A percentile compares a stretch with the other conserved stretches of the same genome.
Evolutionary conservation across 2,113 vertebrate species (phyloP).

Genomic region (Diglossa brunneiventris): DNA sequence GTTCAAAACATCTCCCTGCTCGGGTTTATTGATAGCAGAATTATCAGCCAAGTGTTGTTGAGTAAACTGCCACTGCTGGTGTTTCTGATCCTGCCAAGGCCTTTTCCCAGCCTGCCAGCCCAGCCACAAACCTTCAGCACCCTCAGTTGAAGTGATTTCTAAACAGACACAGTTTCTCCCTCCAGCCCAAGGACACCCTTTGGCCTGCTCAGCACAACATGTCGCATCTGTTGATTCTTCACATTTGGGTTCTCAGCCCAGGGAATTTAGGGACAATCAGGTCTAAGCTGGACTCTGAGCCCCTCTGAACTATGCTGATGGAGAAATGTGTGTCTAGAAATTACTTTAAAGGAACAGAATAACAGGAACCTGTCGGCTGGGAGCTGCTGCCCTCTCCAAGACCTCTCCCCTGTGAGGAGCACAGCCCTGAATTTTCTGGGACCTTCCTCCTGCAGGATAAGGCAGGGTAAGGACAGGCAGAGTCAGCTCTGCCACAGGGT

Average conservation of each 20-base stretch:
- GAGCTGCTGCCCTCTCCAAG: not conserved
- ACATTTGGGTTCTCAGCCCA: not conserved
- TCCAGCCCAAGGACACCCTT: not conserved
- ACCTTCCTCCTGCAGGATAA: not conserved
- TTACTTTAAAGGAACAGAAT: not conserved
- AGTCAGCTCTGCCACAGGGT: slow-evolving; percentile 26
- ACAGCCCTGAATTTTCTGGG: not conserved
- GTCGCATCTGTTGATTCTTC: not conserved
- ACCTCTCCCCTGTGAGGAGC: not conserved
- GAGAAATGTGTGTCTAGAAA: not conserved
- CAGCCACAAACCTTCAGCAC: not conserved
- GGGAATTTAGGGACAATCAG: not conserved
- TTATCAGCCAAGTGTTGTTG: not conserved
- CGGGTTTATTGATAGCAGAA: not conserved
- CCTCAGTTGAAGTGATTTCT: not conserved
- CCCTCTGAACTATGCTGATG: not conserved
- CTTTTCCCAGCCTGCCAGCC: not conserved
- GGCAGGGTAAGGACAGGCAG: not conserved
- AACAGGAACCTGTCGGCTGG: not conserved
- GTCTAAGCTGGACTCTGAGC: not conserved
- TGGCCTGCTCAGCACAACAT: not conserved
- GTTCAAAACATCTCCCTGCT: not conserved
- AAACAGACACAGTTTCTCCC: not conserved
- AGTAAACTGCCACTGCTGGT: not conserved
- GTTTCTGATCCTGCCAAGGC: not conserved